Evolutionary conservation across 2,797 vertebrate species (phyloP).

Genomic region (Rhinichthys osculus): DNA sequence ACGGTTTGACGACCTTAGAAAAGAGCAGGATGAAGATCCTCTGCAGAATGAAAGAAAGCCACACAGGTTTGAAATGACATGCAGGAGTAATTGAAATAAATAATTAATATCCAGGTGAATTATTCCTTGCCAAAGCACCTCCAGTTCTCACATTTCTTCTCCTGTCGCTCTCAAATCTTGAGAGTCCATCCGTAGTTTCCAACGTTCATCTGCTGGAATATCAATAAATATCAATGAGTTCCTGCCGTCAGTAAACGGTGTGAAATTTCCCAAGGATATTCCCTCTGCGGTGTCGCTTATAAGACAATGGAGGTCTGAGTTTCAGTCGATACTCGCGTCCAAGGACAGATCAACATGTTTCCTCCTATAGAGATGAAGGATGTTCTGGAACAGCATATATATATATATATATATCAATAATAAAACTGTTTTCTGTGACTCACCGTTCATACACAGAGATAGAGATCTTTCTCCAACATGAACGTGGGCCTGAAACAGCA

Average conservation of each 20-base stretch:
- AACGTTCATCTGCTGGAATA: constrained; percentile 41
- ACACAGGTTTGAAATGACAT: neutral
- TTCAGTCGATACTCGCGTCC: constrained; percentile 20
- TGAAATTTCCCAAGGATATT: constrained; percentile 40
- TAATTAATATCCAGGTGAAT: neutral
- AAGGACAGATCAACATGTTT: constrained; percentile 30
- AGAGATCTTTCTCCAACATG: neutral
- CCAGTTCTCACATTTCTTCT: neutral
- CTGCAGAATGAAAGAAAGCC: neutral
- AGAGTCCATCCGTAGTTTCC: neutral
- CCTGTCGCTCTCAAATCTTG: neutral
- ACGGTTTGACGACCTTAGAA: no score
- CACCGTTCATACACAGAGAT: neutral
- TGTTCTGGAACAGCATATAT: neutral
- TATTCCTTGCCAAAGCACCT: neutral
- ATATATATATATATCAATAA: neutral
- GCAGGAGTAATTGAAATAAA: neutral
- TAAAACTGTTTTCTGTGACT: neutral
- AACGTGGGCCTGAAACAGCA: neutral
- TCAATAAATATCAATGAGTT: constrained; percentile 46
- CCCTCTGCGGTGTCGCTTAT: constrained; percentile 17
- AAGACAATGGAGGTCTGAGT: constrained; percentile 4
- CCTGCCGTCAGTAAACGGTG: constrained; percentile 39
- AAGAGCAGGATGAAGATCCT: no score
- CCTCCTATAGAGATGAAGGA: neutral